A percentile compares a stretch with the other conserved stretches of the same genome.
phyloP scores from a whole-genome alignment of 2,797 vertebrate species.

The Mustela erminea region DNA sequence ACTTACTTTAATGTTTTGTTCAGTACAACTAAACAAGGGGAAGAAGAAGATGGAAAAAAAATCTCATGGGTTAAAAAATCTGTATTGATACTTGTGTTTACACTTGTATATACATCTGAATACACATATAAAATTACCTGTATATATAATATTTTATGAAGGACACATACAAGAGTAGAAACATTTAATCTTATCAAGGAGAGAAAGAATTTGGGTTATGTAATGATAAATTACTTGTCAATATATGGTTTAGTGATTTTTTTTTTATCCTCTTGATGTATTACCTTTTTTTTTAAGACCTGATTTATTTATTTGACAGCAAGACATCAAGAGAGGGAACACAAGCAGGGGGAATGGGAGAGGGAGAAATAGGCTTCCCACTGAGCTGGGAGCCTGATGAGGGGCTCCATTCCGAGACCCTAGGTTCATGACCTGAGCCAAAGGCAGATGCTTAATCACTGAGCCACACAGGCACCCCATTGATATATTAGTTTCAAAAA shows the following conservation, averaged over 20 bases:
- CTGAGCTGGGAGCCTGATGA: too few species aligned
- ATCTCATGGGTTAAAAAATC: neutral
- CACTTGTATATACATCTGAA: neutral
- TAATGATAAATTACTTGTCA: neutral
- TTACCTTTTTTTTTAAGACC: neutral
- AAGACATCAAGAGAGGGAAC: too few species aligned
- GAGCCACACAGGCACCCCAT: neutral
- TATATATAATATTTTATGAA: neutral
- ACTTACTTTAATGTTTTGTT: neutral
- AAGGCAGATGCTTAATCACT: neutral
- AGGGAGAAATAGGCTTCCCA: too few species aligned
- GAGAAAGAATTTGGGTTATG: neutral
- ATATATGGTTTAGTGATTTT: neutral
- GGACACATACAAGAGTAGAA: neutral
- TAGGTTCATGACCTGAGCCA: too few species aligned
- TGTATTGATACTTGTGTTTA: neutral
- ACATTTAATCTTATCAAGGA: neutral
- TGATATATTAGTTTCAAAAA: neutral
- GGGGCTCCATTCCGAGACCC: too few species aligned
- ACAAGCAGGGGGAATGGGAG: too few species aligned
- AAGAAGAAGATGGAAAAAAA: neutral
- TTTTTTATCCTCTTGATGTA: neutral
- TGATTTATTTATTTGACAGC: neutral
- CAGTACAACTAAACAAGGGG: neutral
- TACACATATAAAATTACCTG: neutral